phyloP scores from a whole-genome alignment of 2,113 vertebrate species.

The Boulengeromyrus knoepffleri region DNA sequence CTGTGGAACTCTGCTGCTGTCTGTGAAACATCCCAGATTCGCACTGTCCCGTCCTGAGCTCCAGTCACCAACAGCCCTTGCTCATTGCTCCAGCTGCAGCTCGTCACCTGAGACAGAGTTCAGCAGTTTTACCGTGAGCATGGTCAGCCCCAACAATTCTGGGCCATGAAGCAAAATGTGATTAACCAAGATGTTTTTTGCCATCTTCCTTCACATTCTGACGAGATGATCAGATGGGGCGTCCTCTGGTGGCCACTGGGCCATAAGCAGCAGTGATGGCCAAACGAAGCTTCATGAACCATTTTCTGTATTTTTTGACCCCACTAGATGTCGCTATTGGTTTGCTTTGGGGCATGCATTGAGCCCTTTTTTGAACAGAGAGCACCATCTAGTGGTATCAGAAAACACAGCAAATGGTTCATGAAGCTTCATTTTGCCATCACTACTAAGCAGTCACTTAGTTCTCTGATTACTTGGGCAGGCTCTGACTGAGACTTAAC shows the following conservation, averaged over 20 bases:
- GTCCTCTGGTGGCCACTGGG: background rate
- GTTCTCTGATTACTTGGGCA: background rate
- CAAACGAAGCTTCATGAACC: background rate
- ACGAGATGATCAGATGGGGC: background rate
- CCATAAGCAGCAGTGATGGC: background rate
- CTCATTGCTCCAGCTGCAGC: constrained; percentile 61
- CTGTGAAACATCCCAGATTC: constrained; percentile 60
- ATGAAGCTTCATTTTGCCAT: background rate
- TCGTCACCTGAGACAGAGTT: constrained; percentile 52
- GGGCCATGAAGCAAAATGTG: background rate
- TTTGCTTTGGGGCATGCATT: background rate
- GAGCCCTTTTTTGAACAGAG: background rate
- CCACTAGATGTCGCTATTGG: background rate
- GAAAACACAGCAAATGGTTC: background rate
- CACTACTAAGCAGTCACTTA: background rate
- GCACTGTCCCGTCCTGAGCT: constrained; percentile 65
- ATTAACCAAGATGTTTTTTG: background rate
- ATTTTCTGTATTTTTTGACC: background rate
- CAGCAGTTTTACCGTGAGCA: background rate
- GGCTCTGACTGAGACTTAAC: background rate
- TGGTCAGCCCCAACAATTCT: background rate
- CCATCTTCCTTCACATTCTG: background rate
- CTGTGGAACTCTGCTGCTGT: constrained; percentile 53
- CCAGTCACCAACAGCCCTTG: constrained; percentile 60
- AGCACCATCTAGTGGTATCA: background rate